phyloP scores from a whole-genome alignment of 2,797 vertebrate genomes.

The Bradypodion ventrale region DNA sequence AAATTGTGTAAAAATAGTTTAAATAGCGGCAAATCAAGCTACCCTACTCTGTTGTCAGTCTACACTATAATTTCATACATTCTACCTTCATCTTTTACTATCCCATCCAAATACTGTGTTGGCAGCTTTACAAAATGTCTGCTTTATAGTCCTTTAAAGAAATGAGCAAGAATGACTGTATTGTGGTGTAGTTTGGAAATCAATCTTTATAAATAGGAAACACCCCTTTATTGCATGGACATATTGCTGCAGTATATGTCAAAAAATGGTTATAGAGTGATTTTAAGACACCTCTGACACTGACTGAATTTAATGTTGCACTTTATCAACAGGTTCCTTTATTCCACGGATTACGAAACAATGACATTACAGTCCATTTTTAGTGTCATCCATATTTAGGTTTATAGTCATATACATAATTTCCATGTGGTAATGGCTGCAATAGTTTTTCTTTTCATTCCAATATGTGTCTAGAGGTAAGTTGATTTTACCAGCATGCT shows the following conservation, averaged over 20 bases:
- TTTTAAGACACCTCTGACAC: conserved; percentile 41
- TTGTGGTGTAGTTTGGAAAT: background rate
- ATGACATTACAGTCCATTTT: background rate
- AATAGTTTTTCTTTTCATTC: background rate
- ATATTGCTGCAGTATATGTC: background rate
- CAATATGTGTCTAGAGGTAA: background rate
- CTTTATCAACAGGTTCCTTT: conserved; percentile 43
- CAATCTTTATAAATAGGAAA: too few relatives aligned
- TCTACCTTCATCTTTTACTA: background rate
- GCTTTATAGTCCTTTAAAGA: background rate
- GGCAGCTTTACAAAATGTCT: background rate
- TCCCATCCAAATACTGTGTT: background rate
- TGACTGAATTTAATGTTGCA: conserved; percentile 25
- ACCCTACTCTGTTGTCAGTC: background rate
- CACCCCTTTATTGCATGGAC: too few relatives aligned
- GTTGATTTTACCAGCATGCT: background rate
- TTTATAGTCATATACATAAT: background rate
- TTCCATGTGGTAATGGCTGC: background rate
- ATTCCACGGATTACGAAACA: conserved; percentile 33
- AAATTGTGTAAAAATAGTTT: background rate
- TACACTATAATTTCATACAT: background rate
- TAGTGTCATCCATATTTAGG: background rate
- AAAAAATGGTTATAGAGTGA: conserved; percentile 29
- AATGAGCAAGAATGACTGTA: background rate
- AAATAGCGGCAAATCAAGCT: too few relatives aligned